These are phyloP conservation scores for Ceratoteleas bidentatus DNA, from an alignment of 1,140 invertebrate species.

Conservation along the genomic window DNA sequence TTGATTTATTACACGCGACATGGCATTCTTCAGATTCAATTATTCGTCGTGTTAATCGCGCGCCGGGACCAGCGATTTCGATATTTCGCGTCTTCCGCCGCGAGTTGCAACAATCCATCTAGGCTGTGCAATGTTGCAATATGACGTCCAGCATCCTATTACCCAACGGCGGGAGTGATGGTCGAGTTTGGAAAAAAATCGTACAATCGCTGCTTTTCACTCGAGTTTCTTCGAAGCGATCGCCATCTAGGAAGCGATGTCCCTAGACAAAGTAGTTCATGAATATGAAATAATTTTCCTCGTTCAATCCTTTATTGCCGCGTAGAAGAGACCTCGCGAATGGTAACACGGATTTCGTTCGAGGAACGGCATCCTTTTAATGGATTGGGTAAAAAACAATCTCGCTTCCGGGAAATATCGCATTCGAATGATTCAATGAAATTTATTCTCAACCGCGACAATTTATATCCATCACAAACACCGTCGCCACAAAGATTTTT, in stretches of 20 bases:
- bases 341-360: slow-evolving; percentile 18
- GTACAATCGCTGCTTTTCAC: slow-evolving; percentile 19
- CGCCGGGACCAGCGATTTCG: slow-evolving; percentile 43
- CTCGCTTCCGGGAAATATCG: slow-evolving; percentile 36
- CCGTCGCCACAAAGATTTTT: slow-evolving; percentile 43
- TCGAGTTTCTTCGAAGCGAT: slow-evolving; percentile 14
- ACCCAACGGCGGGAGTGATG: slow-evolving; percentile 28
- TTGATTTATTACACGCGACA: slow-evolving; percentile 64
- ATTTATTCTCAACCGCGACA: slow-evolving; percentile 53
- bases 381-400: slow-evolving; percentile 45
- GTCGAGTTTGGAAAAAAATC: slow-evolving; percentile 14
- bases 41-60: slow-evolving; percentile 54
- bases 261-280: background rate
- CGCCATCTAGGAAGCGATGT: background rate
- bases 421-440: slow-evolving; percentile 58
- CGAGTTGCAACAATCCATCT: slow-evolving; percentile 51
- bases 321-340: background rate
- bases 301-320: background rate
- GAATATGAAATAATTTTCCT: background rate
- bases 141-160: slow-evolving; percentile 21
- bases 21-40: slow-evolving; percentile 62
- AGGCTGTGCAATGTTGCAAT: slow-evolving; percentile 2
- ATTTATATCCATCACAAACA: slow-evolving; percentile 64
- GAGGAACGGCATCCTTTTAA: slow-evolving; percentile 30
- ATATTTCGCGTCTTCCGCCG: slow-evolving; percentile 45